phyloP scores from a whole-genome alignment of 2,797 vertebrate species.

The Myiotriccus ornatus region DNA sequence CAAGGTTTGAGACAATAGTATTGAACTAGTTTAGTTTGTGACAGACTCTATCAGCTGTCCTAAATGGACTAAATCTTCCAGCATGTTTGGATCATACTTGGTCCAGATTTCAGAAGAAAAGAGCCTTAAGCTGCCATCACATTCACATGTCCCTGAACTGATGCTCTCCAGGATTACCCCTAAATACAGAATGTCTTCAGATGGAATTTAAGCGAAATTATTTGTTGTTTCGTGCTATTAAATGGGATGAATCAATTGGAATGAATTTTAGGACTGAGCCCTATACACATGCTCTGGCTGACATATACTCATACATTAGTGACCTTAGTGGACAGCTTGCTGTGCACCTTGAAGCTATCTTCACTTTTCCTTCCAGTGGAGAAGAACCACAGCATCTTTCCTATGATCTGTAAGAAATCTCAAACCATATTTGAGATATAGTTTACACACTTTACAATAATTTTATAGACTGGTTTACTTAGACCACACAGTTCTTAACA shows the following conservation, averaged over 20 bases:
- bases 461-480: background rate
- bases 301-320: background rate
- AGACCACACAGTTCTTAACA: background rate
- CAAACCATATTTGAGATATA: background rate
- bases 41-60: background rate
- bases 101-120: background rate
- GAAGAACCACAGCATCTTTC: background rate
- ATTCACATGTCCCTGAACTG: background rate
- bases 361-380: background rate
- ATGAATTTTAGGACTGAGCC: background rate
- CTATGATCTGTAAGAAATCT: background rate
- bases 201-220: background rate
- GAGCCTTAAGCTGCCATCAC: background rate
- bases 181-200: background rate
- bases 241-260: background rate
- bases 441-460: background rate
- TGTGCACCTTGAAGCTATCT: background rate
- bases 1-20: background rate
- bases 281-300: background rate
- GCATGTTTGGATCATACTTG: fast-evolving
- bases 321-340: background rate
- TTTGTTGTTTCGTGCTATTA: background rate
- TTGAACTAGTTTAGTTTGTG: background rate
- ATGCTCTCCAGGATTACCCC: background rate
- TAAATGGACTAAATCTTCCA: background rate